These are phyloP conservation scores for Drosophila recens DNA, from an alignment of 2,888 invertebrate species.

Conservation along the genomic window DNA sequence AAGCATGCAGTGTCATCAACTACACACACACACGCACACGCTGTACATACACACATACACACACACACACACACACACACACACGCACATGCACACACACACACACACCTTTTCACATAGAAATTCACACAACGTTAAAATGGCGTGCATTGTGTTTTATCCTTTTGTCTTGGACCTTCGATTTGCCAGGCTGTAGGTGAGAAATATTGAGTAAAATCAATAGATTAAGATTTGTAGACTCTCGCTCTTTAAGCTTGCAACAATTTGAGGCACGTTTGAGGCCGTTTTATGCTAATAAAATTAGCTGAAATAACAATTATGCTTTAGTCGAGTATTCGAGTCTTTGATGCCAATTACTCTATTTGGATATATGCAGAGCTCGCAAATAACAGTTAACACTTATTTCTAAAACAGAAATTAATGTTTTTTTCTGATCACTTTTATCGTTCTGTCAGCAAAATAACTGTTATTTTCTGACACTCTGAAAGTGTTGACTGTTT, in stretches of 20 bases:
- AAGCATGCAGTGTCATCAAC: conserved; percentile 55
- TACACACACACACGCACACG: conserved; percentile 13
- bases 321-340: not conserved
- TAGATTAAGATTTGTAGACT: conserved; percentile 42
- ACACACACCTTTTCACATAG: conserved; percentile 2
- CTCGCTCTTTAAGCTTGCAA: conserved; percentile 35
- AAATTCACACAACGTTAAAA: conserved; percentile 14
- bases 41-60: too few species aligned
- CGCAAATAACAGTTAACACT: too few species aligned
- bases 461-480: too few species aligned
- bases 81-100: conserved; percentile 6
- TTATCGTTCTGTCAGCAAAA: too few species aligned
- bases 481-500: too few species aligned
- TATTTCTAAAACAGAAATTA: too few species aligned
- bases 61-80: conserved; percentile 6
- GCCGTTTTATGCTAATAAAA: conserved; percentile 37
- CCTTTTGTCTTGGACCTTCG: conserved; percentile 51
- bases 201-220: conserved; percentile 59
- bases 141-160: conserved; percentile 53
- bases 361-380: not conserved
- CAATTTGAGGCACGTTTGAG: conserved; percentile 34
- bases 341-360: not conserved
- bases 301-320: not conserved
- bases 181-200: conserved; percentile 45
- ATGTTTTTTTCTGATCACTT: too few species aligned